Evolutionary conservation across 1,140 invertebrate species (phyloP).

Genomic region (Lepidurus couesii): DNA sequence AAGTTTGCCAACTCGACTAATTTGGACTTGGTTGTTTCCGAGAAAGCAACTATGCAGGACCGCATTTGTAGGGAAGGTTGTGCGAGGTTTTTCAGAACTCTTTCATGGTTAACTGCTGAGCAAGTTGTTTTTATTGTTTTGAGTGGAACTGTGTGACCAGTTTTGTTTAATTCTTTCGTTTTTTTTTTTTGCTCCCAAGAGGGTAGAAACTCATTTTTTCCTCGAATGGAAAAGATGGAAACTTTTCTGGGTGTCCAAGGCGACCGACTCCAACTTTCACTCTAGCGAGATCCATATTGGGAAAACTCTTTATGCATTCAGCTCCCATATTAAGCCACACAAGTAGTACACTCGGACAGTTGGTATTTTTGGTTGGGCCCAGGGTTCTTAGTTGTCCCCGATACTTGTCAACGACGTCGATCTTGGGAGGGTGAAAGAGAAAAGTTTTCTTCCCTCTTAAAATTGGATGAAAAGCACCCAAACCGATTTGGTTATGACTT

Average conservation of each 20-base stretch:
- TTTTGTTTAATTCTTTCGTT: not conserved
- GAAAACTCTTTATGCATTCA: not conserved
- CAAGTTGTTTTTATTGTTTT: not conserved
- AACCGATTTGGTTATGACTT: too few species aligned
- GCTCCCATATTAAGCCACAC: slow-evolving; percentile 13
- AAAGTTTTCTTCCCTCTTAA: not conserved
- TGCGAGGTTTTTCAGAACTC: not conserved
- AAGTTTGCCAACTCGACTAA: not conserved
- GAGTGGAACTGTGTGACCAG: too few species aligned
- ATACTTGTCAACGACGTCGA: not conserved
- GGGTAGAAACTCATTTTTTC: not conserved
- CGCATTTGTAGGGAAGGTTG: not conserved
- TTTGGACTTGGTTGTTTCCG: not conserved
- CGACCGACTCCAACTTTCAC: not conserved
- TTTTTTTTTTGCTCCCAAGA: not conserved
- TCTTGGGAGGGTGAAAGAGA: not conserved
- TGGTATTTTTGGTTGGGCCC: not conserved
- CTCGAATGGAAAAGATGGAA: not conserved
- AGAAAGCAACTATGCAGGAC: not conserved
- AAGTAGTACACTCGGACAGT: not conserved
- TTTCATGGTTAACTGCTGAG: not conserved
- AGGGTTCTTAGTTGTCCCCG: not conserved
- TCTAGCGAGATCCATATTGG: not conserved
- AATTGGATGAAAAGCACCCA: not conserved
- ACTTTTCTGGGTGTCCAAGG: not conserved